Evolutionary conservation across 2,113 vertebrate species (phyloP).

Genomic region (Muntiacus muntjak): DNA sequence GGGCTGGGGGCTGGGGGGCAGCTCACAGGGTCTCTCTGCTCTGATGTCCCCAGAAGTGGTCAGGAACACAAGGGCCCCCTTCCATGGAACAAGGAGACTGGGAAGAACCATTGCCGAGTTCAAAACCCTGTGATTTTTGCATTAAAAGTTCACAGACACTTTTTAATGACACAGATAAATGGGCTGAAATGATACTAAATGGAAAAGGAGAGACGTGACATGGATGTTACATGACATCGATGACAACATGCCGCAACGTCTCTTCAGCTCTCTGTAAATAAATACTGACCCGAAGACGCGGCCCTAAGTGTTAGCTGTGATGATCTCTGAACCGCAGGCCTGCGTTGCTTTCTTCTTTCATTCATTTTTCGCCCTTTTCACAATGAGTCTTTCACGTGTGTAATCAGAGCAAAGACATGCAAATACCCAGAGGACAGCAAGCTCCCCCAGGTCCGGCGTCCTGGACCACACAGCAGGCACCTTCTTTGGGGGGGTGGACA

Average conservation of each 20-base stretch:
- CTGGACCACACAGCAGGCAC: not conserved
- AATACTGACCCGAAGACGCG: accelerated
- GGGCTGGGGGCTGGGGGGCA: accelerated
- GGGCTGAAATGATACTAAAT: not conserved
- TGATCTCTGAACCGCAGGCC: not conserved
- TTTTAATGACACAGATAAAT: not conserved
- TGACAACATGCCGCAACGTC: accelerated
- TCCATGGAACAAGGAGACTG: not conserved
- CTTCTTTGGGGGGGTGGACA: not conserved
- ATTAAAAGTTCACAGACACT: not conserved
- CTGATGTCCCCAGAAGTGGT: not conserved
- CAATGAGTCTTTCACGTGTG: not conserved
- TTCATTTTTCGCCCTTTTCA: not conserved
- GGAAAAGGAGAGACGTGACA: not conserved
- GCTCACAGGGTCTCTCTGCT: not conserved
- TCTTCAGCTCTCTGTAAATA: not conserved
- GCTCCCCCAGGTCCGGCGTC: accelerated
- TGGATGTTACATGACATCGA: accelerated
- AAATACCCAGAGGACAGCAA: not conserved
- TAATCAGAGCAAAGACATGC: not conserved
- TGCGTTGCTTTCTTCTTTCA: not conserved
- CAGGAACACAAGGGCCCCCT: accelerated
- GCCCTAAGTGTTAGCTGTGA: not conserved
- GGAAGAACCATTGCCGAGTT: not conserved
- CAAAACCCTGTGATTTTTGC: not conserved